Evolutionary conservation across 2,797 vertebrate species (phyloP), one percentile per base, ranked within the genome.

Genomic region (Lagothrix lagotricha): DNA sequence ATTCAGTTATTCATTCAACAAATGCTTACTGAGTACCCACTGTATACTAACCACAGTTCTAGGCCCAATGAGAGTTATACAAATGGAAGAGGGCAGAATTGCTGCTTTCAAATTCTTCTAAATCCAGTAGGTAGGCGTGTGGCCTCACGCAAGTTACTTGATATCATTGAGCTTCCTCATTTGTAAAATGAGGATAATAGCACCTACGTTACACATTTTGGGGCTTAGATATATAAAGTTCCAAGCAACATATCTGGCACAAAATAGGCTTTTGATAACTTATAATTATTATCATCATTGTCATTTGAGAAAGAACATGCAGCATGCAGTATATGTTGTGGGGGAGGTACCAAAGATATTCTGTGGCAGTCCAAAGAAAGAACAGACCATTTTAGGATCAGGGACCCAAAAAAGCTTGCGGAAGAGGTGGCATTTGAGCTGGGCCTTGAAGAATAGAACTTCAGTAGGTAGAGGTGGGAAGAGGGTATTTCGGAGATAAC

Each of bases 351-450:
- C 48, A 77, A 54, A 88, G 81, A 24, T 6, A 2, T 73, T 79
- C 85, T 57, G 12, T 88, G 57, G 30, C 48, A 36, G 20, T 72
- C 76, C 92, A 80, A 96, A 93, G 80, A 92, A 93, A 89, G 90
- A 85, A 64, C 3, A 82, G n/a, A 46, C 26, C 5, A 9, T 48
- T 90, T 96, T 79, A 82, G 72, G 41, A 36, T 70, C n/a, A 26
- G 13, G 36, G 22, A 30, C 28, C 36, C 54, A 30, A 24, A 52
- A 41, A 76, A 84, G 26, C 1, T 44, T 88, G 2, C 36, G 7
- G 76, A 83, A 76, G 61, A 88, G 1, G 15, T 33, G 24, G 14
- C 50, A 44, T 19, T 41, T 24, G 46, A 90, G 26, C 82, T 44
- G 36, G 22, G 12, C 11, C 15, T 81, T 92, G 39, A 93, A 89